Conservation (phyloP, 2,113 vertebrate species). For the Bungarus multicinctus region DNA sequence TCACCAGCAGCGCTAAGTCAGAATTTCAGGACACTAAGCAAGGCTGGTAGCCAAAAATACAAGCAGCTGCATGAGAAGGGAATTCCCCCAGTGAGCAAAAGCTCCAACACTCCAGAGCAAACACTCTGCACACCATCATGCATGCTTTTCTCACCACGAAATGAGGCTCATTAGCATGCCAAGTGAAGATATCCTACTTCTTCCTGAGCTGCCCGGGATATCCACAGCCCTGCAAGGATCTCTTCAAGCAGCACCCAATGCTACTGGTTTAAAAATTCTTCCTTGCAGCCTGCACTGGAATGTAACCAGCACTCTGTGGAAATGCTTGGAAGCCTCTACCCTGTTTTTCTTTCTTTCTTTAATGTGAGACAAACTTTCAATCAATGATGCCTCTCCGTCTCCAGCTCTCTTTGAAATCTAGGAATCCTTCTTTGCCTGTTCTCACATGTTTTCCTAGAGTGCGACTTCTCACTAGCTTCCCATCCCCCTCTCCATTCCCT, state of each 20-base stretch:
- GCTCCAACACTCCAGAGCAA: constrained; percentile 11
- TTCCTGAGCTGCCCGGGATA: neutral
- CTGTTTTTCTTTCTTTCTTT: neutral
- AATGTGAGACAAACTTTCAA: neutral
- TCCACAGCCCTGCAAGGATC: neutral
- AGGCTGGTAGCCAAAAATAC: constrained; percentile 48
- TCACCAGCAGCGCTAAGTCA: constrained; percentile 56
- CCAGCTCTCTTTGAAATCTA: constrained; percentile 15
- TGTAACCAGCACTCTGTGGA: neutral
- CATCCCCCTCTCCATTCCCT: neutral
- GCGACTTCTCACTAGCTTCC: neutral
- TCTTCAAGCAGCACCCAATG: neutral
- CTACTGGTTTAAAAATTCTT: neutral
- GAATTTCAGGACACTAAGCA: constrained; percentile 33
- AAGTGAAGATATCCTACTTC: constrained; percentile 17
- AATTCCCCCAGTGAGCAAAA: constrained; percentile 58
- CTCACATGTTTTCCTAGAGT: neutral
- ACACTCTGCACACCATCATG: constrained; percentile 1
- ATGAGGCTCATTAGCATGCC: constrained; percentile 8
- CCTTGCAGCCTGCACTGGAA: too few species aligned
- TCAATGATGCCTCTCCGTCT: neutral
- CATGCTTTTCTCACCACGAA: neutral
- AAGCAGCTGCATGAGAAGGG: constrained; percentile 59
- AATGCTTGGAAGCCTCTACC: neutral
- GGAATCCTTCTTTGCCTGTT: neutral